phyloP scores from a whole-genome alignment of 64 coral and sea anemone species.

The Anthopleura sola region DNA sequence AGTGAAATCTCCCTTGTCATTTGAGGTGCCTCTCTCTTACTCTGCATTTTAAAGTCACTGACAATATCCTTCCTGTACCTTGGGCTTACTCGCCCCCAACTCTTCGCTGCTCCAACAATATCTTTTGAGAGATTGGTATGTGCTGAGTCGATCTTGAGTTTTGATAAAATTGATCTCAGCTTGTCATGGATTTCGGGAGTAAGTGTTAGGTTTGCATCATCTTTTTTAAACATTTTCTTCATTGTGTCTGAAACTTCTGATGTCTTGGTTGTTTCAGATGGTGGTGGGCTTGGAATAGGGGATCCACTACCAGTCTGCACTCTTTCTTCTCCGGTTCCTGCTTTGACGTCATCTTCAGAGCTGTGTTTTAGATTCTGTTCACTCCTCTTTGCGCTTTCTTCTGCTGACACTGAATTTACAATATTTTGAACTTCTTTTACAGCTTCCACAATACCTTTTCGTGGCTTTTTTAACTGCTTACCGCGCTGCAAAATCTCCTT shows the following conservation, averaged over 20 bases:
- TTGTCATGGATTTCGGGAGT: slow-evolving; percentile 52
- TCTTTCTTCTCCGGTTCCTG: not conserved
- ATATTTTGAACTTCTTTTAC: not conserved
- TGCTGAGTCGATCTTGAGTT: slow-evolving; percentile 57
- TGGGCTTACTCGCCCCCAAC: slow-evolving; percentile 53
- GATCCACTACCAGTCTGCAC: no score
- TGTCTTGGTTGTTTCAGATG: not conserved
- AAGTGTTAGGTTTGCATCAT: not conserved
- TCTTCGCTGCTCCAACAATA: slow-evolving; percentile 65
- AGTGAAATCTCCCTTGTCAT: slow-evolving; percentile 39
- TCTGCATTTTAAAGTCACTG: slow-evolving; percentile 65
- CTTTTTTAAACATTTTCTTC: not conserved
- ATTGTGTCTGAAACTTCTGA: not conserved
- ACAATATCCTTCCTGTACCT: slow-evolving; percentile 24
- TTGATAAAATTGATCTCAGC: slow-evolving; percentile 66
- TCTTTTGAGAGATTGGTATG: slow-evolving; percentile 59
- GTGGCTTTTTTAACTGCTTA: no score
- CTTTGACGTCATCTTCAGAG: slow-evolving; percentile 2
- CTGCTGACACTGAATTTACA: not conserved
- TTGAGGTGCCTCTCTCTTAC: slow-evolving; percentile 17
- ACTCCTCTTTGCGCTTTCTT: not conserved
- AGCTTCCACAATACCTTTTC: no score
- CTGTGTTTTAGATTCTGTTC: not conserved
- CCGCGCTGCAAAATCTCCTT: not conserved
- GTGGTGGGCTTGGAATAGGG: not conserved